These are phyloP conservation scores for Distichodus sexfasciatus DNA, from an alignment of 2,797 vertebrate genomes.

Conservation along the genomic window DNA sequence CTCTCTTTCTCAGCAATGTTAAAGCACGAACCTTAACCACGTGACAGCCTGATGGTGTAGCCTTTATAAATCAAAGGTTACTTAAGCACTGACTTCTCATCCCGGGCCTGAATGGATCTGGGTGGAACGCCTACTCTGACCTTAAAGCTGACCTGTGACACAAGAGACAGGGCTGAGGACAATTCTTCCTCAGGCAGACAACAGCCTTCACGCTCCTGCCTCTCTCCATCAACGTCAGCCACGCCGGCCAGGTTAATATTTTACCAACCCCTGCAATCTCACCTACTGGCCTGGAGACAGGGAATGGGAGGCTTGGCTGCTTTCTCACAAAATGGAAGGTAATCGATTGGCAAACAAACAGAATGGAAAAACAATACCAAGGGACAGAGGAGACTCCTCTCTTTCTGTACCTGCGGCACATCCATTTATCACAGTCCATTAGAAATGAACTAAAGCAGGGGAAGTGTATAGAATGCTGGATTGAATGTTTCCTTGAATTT, in stretches of 20 bases:
- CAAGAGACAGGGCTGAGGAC: slow-evolving; percentile 66
- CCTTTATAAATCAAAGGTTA: slow-evolving; percentile 50
- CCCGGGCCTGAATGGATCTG: slow-evolving; percentile 45
- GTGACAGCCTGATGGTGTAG: slow-evolving; percentile 24
- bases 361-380: slow-evolving; percentile 45
- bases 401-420: slow-evolving; percentile 58
- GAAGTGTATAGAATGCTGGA: neutral
- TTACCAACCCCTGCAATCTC: slow-evolving; percentile 58
- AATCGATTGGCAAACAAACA: slow-evolving; percentile 73
- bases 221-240: slow-evolving; percentile 70
- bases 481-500: slow-evolving; percentile 3
- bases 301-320: slow-evolving; percentile 60
- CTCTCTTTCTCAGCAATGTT: neutral
- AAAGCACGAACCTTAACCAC: neutral
- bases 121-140: slow-evolving; percentile 61
- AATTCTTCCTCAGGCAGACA: slow-evolving; percentile 66
- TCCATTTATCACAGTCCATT: slow-evolving; percentile 62
- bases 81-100: slow-evolving; percentile 40
- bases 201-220: slow-evolving; percentile 67
- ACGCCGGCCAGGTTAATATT: slow-evolving; percentile 72
- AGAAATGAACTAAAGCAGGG: slow-evolving; percentile 11
- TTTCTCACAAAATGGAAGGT: slow-evolving; percentile 65
- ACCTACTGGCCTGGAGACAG: slow-evolving; percentile 31
- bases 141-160: slow-evolving; percentile 64
- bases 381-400: slow-evolving; percentile 49